phyloP scores from a whole-genome alignment of 1,140 invertebrate species.

The Nephila pilipes region DNA sequence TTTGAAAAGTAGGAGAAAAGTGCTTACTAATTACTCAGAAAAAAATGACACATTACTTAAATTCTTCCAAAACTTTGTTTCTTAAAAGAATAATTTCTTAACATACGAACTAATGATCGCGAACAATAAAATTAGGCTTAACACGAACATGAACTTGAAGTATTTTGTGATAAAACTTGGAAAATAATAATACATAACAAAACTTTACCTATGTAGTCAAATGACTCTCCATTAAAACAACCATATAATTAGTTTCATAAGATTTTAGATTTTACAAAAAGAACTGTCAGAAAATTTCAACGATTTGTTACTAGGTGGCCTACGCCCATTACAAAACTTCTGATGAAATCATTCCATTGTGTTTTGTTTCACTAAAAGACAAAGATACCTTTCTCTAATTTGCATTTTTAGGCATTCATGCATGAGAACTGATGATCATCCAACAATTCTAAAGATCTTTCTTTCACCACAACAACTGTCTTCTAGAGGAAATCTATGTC shows the following conservation, averaged over 20 bases:
- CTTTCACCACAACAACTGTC: background rate
- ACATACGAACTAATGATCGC: background rate
- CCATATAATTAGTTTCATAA: background rate
- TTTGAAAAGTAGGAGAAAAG: too few species aligned
- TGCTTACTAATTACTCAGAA: too few species aligned
- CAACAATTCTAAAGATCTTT: background rate
- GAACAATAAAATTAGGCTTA: background rate
- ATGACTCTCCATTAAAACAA: too few species aligned
- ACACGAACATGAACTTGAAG: background rate
- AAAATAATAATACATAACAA: background rate
- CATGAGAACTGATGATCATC: background rate
- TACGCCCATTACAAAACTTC: background rate
- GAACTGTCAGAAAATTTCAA: background rate
- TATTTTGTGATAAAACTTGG: background rate
- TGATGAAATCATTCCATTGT: constrained; percentile 7
- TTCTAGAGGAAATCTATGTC: background rate
- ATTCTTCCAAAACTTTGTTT: too few species aligned
- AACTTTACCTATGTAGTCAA: too few species aligned
- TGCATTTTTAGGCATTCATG: background rate
- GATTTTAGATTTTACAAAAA: background rate
- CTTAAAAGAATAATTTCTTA: background rate
- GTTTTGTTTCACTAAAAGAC: background rate
- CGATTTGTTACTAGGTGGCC: background rate
- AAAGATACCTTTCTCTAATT: constrained; percentile 19
- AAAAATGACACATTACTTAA: too few species aligned